A percentile compares a stretch with the other conserved stretches of the same genome.
Evolutionary conservation across 2,797 vertebrate species (phyloP).

Genomic region (Helarctos malayanus): DNA sequence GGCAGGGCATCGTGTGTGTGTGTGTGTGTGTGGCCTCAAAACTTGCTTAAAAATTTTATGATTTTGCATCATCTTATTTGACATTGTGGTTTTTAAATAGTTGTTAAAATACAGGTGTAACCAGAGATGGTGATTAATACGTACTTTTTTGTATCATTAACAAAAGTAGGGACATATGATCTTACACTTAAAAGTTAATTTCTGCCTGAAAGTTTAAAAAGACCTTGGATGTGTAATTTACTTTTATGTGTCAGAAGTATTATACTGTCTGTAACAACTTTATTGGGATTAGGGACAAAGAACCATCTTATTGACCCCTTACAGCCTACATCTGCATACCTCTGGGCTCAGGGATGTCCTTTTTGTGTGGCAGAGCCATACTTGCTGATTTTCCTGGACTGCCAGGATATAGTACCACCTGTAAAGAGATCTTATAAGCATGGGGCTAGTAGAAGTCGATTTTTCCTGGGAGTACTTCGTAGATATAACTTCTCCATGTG

Average conservation of each 20-base stretch:
- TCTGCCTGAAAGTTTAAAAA: neutral
- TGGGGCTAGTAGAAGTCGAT: neutral
- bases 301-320: neutral
- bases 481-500: neutral
- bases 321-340: accelerated
- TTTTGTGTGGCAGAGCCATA: neutral
- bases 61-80: neutral
- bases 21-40: neutral
- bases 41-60: neutral
- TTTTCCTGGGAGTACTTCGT: neutral
- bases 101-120: neutral
- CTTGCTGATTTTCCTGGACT: neutral
- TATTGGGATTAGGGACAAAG: neutral
- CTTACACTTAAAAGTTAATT: neutral
- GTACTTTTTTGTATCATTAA: neutral
- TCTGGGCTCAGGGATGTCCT: too few relatives aligned
- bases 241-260: neutral
- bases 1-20: neutral
- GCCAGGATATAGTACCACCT: neutral
- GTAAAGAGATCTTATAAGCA: neutral
- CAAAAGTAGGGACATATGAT: neutral
- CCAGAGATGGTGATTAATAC: neutral
- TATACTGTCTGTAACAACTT: neutral
- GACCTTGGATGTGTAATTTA: neutral
- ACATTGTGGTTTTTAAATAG: neutral